phyloP scores from a whole-genome alignment of 2,113 vertebrate genomes.

The Nibea albiflora region DNA sequence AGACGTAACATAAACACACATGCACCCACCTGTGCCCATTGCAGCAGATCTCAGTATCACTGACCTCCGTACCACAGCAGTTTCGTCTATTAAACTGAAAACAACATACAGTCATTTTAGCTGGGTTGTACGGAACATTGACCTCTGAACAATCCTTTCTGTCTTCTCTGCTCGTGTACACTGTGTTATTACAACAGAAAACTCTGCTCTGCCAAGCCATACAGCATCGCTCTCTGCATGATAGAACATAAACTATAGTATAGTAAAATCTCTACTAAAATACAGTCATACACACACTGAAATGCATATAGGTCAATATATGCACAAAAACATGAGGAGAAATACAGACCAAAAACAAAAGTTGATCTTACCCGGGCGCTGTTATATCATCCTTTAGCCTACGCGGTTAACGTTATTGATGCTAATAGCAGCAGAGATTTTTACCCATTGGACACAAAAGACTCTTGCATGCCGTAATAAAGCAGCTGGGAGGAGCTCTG shows the following conservation, averaged over 20 bases:
- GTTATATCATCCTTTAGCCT: not conserved
- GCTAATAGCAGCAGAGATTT: not conserved
- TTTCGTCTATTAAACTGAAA: slow-evolving; percentile 15
- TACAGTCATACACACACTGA: not conserved
- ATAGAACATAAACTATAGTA: not conserved
- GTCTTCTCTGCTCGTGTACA: slow-evolving; percentile 13
- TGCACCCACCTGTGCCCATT: slow-evolving; percentile 40
- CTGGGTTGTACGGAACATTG: not conserved
- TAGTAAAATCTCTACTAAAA: not conserved
- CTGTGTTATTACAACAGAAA: slow-evolving; percentile 26
- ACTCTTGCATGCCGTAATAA: not conserved
- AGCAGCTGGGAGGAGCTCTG: slow-evolving; percentile 42
- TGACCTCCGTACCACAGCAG: slow-evolving; percentile 29
- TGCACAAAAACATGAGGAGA: not conserved
- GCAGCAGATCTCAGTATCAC: slow-evolving; percentile 34
- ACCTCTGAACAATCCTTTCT: slow-evolving; percentile 6
- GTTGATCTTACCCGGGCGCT: slow-evolving; percentile 1
- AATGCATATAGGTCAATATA: not conserved
- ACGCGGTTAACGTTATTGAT: not conserved
- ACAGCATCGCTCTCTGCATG: not conserved
- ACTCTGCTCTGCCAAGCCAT: slow-evolving; percentile 9
- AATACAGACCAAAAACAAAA: not conserved
- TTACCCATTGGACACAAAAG: not conserved
- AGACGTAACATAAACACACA: not conserved
- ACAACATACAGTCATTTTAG: slow-evolving; percentile 10